Conservation (phyloP, 2,888 invertebrate genomes). For the Silvanus unidentatus region DNA sequence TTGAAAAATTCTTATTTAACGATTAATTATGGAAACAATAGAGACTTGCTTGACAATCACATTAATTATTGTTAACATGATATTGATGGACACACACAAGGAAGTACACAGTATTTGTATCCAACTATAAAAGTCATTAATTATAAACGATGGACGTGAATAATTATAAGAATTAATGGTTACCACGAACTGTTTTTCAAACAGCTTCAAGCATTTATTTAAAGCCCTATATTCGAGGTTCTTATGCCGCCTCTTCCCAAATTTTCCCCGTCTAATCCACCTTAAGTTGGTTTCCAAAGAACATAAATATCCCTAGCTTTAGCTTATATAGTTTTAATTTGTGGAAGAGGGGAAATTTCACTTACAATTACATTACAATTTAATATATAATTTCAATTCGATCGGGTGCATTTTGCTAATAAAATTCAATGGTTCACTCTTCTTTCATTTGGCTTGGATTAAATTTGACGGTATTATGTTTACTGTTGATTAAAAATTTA, state of each 20-base stretch:
- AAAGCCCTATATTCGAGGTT: not conserved
- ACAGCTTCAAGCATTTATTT: not conserved
- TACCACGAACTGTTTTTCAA: not conserved
- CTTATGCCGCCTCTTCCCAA: not conserved
- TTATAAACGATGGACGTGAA: constrained; percentile 5
- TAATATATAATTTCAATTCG: too few relatives aligned
- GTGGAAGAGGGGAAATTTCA: too few relatives aligned
- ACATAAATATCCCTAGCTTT: too few relatives aligned
- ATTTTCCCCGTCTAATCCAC: not conserved
- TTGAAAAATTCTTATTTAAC: not conserved
- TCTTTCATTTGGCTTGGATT: too few relatives aligned
- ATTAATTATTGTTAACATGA: constrained; percentile 3
- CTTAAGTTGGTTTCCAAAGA: too few relatives aligned
- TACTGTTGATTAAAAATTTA: too few relatives aligned
- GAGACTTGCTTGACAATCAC: constrained; percentile 4
- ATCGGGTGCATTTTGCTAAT: too few relatives aligned
- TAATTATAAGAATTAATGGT: constrained; percentile 4
- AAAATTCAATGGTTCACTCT: too few relatives aligned
- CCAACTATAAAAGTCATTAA: constrained; percentile 1
- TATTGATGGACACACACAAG: constrained; percentile 4
- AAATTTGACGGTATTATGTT: too few relatives aligned
- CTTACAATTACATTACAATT: too few relatives aligned
- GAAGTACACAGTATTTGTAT: constrained; percentile 4
- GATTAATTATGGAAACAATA: constrained; percentile 1
- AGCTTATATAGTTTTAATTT: too few relatives aligned